Base-by-base conservation (phyloP, 2,888 invertebrate genomes). In the Ophraella communa region DNA sequence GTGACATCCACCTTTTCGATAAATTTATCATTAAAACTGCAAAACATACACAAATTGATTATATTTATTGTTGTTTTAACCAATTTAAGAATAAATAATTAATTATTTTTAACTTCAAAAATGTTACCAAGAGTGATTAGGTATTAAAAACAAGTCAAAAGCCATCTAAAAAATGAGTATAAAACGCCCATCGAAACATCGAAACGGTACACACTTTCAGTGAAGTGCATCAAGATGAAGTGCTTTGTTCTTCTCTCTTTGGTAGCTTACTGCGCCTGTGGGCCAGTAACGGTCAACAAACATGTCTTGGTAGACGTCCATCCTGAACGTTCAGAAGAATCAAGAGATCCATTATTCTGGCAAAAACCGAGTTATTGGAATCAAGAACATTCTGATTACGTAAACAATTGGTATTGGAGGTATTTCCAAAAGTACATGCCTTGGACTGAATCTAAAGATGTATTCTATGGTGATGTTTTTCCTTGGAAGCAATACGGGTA, bases 211-310 rank as follows among this genome's bases (percentile, higher is more conserved):
- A 45, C 17, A 30, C 45, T 27, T 18, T 47, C 27, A 20, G 24
- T 23, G 14, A 45, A 44, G 45, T 57, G n/a, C 57, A 56, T 21
- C 30, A 57, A 57, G 8, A 57, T 57, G 57, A 57, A 57, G 57
- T 27, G 4, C 14, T 57, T 57, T 1, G n/a, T 57, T 47, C 30
- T 57, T 21, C 30, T 57, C 7, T 57, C 57, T 10, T 47, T 57
- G 30, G 57, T 47, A 5, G 47, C 47, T 21, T 14, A 30, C 5
- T 47, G 57, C 30, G 11, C 17, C 20, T 30, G 45, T 7, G 23
- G 14, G 27, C 23, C 47, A 24, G 21, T 30, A 18, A 14, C 23
- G 1, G 1, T 24, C 3, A 23, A 17, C 17, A 55, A 27, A 44
- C 35, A 44, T 10, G 17, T 55, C n/a, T 8, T 14, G 18, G 20